Base-by-base conservation (phyloP, 2,113 vertebrate species). In the Kryptolebias marmoratus region DNA sequence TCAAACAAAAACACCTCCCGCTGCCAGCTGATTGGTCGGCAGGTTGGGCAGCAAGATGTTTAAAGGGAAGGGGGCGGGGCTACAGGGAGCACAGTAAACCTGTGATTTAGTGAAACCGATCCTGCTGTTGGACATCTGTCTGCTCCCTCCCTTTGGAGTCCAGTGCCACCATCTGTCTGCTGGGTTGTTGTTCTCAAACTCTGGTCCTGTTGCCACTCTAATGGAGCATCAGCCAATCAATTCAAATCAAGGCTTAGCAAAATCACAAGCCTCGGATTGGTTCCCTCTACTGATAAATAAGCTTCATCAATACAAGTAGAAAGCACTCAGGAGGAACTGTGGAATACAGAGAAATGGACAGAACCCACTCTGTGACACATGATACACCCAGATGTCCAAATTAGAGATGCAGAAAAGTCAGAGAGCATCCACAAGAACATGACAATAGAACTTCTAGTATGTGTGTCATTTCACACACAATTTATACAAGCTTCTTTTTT, bases 101-200 rank as follows among this genome's bases (percentile, higher is more conserved):
- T 67, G 81, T 77, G 79, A 87, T 86, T 89, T 62, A 71, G 72
- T 81, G 81, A 86, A 90, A 85, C 50, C 50, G 81, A 88, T 84
- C 73, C 73, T 69, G 66, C 64, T 73, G 75, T 86, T 75, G 78
- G 77, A 86, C 88, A 90, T 88, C 85, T 88, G 89, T 83, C 61
- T 54, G 39, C 63, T 60, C 32, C 53, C 42, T 44, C 47, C 67
- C 68, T 36, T 27, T 30, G 28, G 65, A 66, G 44, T n/a, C 47
- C 16, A 58, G 45, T 53, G 56, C 10, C 30, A 32, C 52, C 11
- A 65, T 42, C 64, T 73, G 11, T 47, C 12, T 72, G 28, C 10
- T 2, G 6, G 12, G 71, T 54, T 68, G 53, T 71, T 80, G 53
- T 71, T 80, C 44, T 73, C 45, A 57, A 74, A 78, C 44, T 36